These are phyloP conservation scores for Gymnocephalus cernua DNA, from an alignment of 2,113 vertebrate genomes.

Conservation along the genomic window DNA sequence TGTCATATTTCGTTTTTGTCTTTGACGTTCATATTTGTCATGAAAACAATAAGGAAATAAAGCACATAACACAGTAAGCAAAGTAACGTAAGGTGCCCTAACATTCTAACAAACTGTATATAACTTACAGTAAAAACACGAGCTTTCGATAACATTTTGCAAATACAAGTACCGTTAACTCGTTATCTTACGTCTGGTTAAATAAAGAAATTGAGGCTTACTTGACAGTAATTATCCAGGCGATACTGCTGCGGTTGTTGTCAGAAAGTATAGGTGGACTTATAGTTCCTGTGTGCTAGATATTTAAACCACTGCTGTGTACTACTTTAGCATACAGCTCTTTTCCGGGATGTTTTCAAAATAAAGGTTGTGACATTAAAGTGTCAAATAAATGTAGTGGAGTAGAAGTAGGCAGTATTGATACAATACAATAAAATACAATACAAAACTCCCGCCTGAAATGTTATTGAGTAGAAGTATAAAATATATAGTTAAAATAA, in stretches of 20 bases:
- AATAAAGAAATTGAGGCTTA: background rate
- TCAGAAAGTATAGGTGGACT: rapidly evolving
- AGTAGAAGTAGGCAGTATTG: too few species aligned
- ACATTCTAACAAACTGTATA: background rate
- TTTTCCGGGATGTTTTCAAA: constrained; percentile 2
- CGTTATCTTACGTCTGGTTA: background rate
- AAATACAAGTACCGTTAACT: too few species aligned
- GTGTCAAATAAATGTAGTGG: too few species aligned
- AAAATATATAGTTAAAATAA: background rate
- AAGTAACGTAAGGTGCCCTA: background rate
- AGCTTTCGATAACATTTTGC: background rate
- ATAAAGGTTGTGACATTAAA: background rate
- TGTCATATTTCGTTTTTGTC: too few species aligned
- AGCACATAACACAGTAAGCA: background rate
- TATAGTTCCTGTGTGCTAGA: rapidly evolving
- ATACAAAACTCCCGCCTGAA: background rate
- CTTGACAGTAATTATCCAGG: background rate
- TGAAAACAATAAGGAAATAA: background rate
- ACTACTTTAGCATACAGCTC: background rate
- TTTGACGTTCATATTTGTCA: too few species aligned
- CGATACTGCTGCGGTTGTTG: background rate
- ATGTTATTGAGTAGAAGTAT: background rate
- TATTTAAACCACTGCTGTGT: background rate
- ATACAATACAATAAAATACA: too few species aligned
- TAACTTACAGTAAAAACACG: too few species aligned